Conservation (phyloP, 1,140 invertebrate genomes). For the Elymnias hypermnestra region DNA sequence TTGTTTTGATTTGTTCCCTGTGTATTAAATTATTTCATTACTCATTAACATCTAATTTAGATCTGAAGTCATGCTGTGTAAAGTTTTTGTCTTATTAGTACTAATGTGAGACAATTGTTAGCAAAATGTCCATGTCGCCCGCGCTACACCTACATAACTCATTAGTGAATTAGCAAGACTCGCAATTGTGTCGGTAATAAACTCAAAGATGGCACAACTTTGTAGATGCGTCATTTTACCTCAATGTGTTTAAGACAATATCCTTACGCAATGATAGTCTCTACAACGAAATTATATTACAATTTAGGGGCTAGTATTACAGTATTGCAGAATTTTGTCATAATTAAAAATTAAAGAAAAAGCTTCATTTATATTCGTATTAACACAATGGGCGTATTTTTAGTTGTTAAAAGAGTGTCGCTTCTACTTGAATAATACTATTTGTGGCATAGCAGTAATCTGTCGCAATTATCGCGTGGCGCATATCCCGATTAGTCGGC, state of each 20-base stretch:
- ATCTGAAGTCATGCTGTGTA: conserved; percentile 34
- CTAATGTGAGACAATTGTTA: conserved; percentile 53
- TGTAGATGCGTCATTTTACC: conserved; percentile 31
- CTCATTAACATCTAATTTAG: conserved; percentile 34
- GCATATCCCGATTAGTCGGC: conserved; percentile 70
- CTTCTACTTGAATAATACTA: conserved; percentile 20
- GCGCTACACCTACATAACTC: conserved; percentile 72
- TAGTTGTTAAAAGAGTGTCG: conserved; percentile 19
- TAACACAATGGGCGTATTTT: no score
- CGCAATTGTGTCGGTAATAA: conserved; percentile 63
- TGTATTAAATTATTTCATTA: conserved; percentile 34
- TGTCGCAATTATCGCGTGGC: conserved; percentile 70
- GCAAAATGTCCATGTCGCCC: conserved; percentile 61
- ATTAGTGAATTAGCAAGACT: conserved; percentile 71
- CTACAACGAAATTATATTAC: not conserved
- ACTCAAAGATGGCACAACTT: conserved; percentile 36
- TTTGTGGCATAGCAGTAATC: conserved; percentile 37
- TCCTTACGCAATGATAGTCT: not conserved
- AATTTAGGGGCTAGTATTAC: no score
- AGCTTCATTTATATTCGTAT: no score
- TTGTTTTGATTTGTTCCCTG: conserved; percentile 33
- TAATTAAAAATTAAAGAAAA: no score
- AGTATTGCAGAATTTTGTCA: no score
- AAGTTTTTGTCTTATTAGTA: conserved; percentile 50
- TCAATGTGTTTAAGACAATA: conserved; percentile 1